These are phyloP conservation scores for Nannoperca obscura DNA, from an alignment of 2,797 vertebrate species.

Conservation along the genomic window DNA sequence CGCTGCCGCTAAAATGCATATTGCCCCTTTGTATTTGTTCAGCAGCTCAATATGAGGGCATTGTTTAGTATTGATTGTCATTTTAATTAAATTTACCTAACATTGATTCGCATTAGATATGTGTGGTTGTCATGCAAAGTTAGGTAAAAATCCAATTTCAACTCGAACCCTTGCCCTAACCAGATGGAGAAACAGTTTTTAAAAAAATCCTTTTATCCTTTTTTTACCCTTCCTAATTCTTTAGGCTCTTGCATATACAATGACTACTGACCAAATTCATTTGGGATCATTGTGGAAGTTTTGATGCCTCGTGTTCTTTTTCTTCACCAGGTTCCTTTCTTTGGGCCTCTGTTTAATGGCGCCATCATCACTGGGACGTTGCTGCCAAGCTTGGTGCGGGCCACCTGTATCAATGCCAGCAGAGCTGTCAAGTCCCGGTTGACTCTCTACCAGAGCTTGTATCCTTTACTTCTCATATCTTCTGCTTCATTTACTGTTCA, in stretches of 20 bases:
- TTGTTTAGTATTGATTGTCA: constrained; percentile 86
- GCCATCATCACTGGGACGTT: constrained; percentile 94
- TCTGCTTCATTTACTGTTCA: constrained; percentile 54
- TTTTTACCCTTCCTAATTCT: neutral
- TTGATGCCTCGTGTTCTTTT: constrained; percentile 5
- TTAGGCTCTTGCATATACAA: neutral
- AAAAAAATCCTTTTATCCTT: neutral
- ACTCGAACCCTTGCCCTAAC: constrained; percentile 71
- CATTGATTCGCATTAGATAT: constrained; percentile 82
- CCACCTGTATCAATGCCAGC: constrained; percentile 98
- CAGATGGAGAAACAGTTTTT: constrained; percentile 79
- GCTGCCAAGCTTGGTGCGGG: constrained; percentile 94
- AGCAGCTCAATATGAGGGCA: constrained; percentile 85
- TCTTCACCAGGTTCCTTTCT: constrained; percentile 92
- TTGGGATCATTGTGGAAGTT: constrained; percentile 3
- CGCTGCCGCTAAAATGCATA: constrained; percentile 77
- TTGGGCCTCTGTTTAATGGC: constrained; percentile 95
- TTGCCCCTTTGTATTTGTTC: constrained; percentile 87
- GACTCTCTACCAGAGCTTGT: constrained; percentile 99
- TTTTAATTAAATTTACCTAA: constrained; percentile 83
- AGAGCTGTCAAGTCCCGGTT: constrained; percentile 97
- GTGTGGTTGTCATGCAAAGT: constrained; percentile 82
- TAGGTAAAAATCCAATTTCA: constrained; percentile 76
- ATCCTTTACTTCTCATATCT: constrained; percentile 87
- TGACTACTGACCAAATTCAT: constrained; percentile 7